phyloP scores from a whole-genome alignment of 2,888 invertebrate species.

The Anthrax anthrax region DNA sequence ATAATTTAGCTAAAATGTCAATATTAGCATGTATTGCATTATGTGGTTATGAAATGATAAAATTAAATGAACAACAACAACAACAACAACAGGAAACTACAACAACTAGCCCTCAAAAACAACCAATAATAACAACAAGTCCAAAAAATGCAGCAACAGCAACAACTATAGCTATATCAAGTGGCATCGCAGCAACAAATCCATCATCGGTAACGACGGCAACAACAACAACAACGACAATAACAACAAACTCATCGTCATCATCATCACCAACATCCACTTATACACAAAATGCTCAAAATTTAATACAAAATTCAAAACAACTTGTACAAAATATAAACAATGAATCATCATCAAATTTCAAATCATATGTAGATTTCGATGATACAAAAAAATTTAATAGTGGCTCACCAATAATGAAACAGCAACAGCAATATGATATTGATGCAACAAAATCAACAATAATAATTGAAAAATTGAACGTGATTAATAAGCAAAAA shows the following conservation, averaged over 20 bases:
- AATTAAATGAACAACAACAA: conserved; percentile 16
- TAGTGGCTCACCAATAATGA: background rate
- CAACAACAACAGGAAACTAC: conserved; percentile 11
- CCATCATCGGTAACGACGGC: conserved; percentile 13
- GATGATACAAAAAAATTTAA: background rate
- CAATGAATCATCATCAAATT: conserved; percentile 10
- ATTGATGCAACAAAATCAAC: conserved; percentile 1
- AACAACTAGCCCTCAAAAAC: conserved; percentile 12
- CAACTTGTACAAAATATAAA: conserved; percentile 22
- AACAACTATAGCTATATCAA: conserved; percentile 12
- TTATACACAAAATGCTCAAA: conserved; percentile 33
- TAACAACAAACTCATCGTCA: conserved; percentile 8
- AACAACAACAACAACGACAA: conserved; percentile 7
- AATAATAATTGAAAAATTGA: conserved; percentile 16
- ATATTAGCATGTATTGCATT: conserved; percentile 72
- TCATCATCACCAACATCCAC: conserved; percentile 18
- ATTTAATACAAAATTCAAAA: conserved; percentile 29
- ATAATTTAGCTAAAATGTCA: conserved; percentile 77
- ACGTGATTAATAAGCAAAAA: conserved; percentile 19
- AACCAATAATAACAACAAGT: conserved; percentile 1
- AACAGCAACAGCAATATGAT: background rate
- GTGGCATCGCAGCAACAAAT: conserved; percentile 6
- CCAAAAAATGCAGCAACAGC: conserved; percentile 14
- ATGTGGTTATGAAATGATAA: conserved; percentile 47
- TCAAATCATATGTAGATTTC: background rate